These are phyloP conservation scores for pig (Sus scrofa) DNA, from an alignment of 2,113 vertebrate species.

Conservation along the genomic window DNA sequence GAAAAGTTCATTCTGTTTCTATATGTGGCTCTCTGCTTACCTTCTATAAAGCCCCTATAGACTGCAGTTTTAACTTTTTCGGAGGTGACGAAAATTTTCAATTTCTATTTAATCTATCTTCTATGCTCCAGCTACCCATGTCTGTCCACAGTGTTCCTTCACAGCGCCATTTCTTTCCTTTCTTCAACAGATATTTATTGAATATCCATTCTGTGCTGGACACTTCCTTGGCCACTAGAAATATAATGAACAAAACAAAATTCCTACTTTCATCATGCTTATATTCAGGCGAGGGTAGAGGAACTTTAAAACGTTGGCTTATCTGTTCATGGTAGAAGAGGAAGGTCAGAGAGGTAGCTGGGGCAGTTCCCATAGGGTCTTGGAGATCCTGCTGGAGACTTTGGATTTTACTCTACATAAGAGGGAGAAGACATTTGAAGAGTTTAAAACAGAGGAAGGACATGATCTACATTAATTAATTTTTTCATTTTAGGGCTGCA, in stretches of 20 bases:
- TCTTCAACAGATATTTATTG: not conserved
- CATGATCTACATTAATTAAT: not conserved
- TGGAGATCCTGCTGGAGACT: not conserved
- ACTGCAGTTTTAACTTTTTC: conserved; percentile 34
- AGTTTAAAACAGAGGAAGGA: not conserved
- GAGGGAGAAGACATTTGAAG: not conserved
- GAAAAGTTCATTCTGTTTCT: not conserved
- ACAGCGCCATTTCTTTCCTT: not conserved
- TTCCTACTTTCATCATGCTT: not conserved
- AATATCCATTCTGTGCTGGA: not conserved
- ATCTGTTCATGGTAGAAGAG: not conserved
- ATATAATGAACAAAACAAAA: not conserved
- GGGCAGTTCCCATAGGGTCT: not conserved
- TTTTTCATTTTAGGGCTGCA: no score
- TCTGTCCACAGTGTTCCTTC: not conserved
- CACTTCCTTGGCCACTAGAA: not conserved
- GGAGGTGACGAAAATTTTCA: not conserved
- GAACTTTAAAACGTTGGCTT: not conserved
- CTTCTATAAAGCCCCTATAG: not conserved
- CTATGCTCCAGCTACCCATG: not conserved
- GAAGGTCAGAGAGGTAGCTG: not conserved
- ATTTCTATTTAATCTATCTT: not conserved
- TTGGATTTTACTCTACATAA: not conserved
- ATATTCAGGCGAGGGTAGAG: not conserved
- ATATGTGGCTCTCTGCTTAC: not conserved